These are phyloP conservation scores for Troglohyphantes excavatus DNA, from an alignment of 2,888 invertebrate genomes.

Conservation along the genomic window DNA sequence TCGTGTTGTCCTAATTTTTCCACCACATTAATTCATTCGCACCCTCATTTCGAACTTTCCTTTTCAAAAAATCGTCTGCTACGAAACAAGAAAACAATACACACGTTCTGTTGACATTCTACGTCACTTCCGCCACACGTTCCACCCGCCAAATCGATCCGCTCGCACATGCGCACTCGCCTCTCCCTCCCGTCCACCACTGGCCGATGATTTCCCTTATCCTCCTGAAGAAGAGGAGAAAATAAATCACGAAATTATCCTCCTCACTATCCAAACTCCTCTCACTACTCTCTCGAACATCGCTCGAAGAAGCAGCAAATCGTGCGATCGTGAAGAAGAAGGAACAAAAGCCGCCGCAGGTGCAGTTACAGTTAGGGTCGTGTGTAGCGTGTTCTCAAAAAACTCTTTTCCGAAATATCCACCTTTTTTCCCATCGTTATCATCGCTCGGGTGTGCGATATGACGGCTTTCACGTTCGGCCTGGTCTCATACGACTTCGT, in stretches of 20 bases:
- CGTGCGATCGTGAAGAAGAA: constrained; percentile 10
- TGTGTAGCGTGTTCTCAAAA: not conserved
- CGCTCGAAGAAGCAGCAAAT: not conserved
- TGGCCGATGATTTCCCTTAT: not conserved
- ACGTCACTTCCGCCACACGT: constrained; percentile 16
- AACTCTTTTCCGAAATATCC: no score
- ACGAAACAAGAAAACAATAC: not conserved
- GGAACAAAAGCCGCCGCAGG: constrained; percentile 63
- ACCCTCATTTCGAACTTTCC: no score
- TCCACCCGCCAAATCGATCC: constrained; percentile 1
- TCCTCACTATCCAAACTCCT: not conserved
- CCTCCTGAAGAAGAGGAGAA: not conserved
- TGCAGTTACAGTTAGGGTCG: constrained; percentile 31
- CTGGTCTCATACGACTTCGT: constrained; percentile 68
- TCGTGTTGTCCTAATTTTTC: no score
- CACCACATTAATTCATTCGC: not conserved
- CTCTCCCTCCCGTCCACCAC: not conserved
- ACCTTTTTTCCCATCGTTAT: constrained; percentile 55
- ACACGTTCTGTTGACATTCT: not conserved
- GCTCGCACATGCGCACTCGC: constrained; percentile 13
- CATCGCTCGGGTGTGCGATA: constrained; percentile 19
- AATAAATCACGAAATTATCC: not conserved
- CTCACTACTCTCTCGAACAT: not conserved
- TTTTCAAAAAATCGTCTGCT: not conserved
- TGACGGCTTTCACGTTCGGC: constrained; percentile 19